Evolutionary conservation across 2,113 vertebrate species (phyloP).

Genomic region (Salvelinus namaycush): DNA sequence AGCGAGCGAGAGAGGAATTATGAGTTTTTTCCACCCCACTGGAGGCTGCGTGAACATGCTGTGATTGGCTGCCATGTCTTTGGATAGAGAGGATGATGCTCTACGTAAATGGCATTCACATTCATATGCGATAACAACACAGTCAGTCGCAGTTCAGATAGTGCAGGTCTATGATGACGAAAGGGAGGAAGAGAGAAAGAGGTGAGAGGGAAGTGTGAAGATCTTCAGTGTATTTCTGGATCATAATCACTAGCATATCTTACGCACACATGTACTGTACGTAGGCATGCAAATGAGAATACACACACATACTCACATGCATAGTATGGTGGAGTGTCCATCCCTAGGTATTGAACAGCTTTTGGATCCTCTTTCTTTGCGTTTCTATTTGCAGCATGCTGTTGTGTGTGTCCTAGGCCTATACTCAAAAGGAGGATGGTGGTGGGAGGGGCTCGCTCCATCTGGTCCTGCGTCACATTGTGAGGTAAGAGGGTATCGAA

Average conservation of each 20-base stretch:
- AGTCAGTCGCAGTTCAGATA: too few relatives aligned
- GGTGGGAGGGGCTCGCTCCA: background rate
- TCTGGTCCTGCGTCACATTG: constrained; percentile 37
- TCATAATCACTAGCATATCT: background rate
- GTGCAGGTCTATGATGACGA: background rate
- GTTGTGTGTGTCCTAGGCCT: background rate
- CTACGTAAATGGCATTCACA: background rate
- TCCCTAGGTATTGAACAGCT: background rate
- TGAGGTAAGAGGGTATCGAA: constrained; percentile 14
- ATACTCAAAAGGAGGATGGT: background rate
- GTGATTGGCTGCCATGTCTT: background rate
- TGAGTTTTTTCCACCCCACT: too few relatives aligned
- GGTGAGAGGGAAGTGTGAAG: background rate
- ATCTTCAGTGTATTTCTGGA: background rate
- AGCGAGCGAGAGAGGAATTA: background rate
- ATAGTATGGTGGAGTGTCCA: background rate
- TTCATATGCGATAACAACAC: background rate
- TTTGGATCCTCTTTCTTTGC: background rate
- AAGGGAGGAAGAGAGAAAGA: background rate
- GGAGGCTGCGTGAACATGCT: too few relatives aligned
- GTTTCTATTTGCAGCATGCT: background rate
- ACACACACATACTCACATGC: background rate
- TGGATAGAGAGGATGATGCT: background rate
- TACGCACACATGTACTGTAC: constrained; percentile 5
- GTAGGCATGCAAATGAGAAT: background rate